Conservation (phyloP, 2,888 invertebrate species). For the Pristionchus entomophagus region DNA sequence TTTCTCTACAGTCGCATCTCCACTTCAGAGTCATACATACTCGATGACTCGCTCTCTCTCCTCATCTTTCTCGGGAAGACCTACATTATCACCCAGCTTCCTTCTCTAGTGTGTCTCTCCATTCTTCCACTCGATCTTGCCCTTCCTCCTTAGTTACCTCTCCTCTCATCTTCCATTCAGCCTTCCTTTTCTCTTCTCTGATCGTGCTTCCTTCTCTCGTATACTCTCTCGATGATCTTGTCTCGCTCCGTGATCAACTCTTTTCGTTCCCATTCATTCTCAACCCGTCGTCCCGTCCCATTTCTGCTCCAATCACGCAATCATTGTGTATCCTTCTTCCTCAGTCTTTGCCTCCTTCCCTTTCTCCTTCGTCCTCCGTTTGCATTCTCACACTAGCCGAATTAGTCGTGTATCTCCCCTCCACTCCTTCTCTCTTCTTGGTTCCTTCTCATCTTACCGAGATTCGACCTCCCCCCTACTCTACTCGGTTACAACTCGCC, state of each 20-base stretch:
- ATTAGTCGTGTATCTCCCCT: slow-evolving; percentile 33
- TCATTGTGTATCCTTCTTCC: slow-evolving; percentile 20
- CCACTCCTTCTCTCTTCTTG: background rate
- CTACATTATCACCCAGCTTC: slow-evolving; percentile 49
- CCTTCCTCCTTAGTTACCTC: slow-evolving; percentile 40
- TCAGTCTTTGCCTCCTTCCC: slow-evolving; percentile 26
- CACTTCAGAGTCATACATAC: slow-evolving; percentile 39
- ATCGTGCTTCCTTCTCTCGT: background rate
- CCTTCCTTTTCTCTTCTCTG: slow-evolving; percentile 29
- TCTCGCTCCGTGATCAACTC: background rate
- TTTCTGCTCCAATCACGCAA: slow-evolving; percentile 36
- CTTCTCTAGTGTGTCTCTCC: slow-evolving; percentile 3
- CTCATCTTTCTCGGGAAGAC: slow-evolving; percentile 46
- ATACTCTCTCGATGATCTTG: background rate
- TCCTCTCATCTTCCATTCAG: slow-evolving; percentile 20
- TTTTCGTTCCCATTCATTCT: background rate
- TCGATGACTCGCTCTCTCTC: slow-evolving; percentile 30
- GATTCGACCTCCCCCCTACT: slow-evolving; percentile 24
- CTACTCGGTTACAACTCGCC: slow-evolving; percentile 33
- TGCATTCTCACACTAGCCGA: slow-evolving; percentile 30
- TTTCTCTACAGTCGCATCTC: slow-evolving; percentile 8
- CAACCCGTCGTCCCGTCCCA: background rate
- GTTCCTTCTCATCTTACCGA: slow-evolving; percentile 35
- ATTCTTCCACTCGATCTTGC: too few relatives aligned
- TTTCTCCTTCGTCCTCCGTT: slow-evolving; percentile 44